Base-by-base conservation (phyloP, 2,888 invertebrate species). In the Cacoxenus indagator region DNA sequence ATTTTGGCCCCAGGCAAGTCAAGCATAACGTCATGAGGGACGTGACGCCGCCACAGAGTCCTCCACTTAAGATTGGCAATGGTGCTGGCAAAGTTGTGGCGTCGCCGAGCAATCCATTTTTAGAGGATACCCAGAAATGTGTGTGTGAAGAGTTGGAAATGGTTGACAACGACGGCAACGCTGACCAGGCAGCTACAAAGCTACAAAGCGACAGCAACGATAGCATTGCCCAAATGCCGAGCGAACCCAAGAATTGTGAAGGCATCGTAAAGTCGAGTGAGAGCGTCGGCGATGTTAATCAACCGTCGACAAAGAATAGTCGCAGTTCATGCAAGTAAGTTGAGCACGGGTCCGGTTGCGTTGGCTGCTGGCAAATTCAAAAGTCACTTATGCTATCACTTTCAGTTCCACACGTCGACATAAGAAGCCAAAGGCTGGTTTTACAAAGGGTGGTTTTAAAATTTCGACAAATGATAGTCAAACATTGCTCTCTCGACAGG, bases 1-100 rank as follows among this genome's bases (percentile, higher is more conserved):
- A 81, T 54, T 82, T 76, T 45, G 82, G 81, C 1, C 66, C 76
- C 2, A 79, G n/a, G n/a, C n/a, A n/a, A n/a, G n/a, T n/a, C n/a
- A n/a, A n/a, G n/a, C n/a, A n/a, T n/a, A n/a, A n/a, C n/a, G n/a
- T n/a, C n/a, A n/a, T n/a, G n/a, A n/a, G n/a, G n/a, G n/a, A n/a
- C n/a, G n/a, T n/a, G n/a, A n/a, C n/a, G 69, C 46, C 67, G 70
- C 26, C 55, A n/a, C n/a, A n/a, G n/a, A n/a, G n/a, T n/a, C n/a
- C n/a, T n/a, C n/a, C n/a, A n/a, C n/a, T n/a, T n/a, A n/a, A n/a
- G n/a, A n/a, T n/a, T n/a, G n/a, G n/a, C n/a, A n/a, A n/a, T n/a
- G n/a, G n/a, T n/a, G n/a, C n/a, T n/a, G n/a, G n/a, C n/a, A n/a
- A n/a, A n/a, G n/a, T n/a, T n/a, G n/a, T n/a, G n/a, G n/a, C n/a